phyloP scores from a whole-genome alignment of 2,888 invertebrate species.

The Oscheius myriophilus region DNA sequence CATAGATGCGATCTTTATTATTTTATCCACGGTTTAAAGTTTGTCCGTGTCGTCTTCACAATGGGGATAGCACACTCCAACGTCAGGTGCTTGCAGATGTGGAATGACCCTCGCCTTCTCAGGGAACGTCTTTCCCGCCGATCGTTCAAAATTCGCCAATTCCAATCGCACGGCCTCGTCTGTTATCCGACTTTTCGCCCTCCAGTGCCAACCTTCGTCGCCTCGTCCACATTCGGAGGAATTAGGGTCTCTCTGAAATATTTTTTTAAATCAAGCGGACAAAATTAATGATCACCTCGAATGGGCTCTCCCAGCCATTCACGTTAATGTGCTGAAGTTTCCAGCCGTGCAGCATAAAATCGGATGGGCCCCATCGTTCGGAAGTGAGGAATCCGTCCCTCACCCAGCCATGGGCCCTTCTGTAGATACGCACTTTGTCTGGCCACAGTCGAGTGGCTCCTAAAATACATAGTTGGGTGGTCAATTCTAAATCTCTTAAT shows the following conservation, averaged over 20 bases:
- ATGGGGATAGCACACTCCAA: conserved; percentile 57
- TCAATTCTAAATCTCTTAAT: background rate
- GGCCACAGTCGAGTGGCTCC: conserved; percentile 58
- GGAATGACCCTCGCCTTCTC: conserved; percentile 49
- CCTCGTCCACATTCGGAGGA: conserved; percentile 37
- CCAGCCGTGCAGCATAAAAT: conserved; percentile 67
- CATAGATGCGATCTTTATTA: too few relatives aligned
- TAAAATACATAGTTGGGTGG: background rate
- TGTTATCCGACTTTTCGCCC: conserved; percentile 34
- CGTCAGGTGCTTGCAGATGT: conserved; percentile 48
- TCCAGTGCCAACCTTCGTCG: conserved; percentile 40
- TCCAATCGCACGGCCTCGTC: conserved; percentile 22
- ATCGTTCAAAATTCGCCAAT: conserved; percentile 44
- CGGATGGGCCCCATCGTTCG: conserved; percentile 45
- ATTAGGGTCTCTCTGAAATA: conserved; percentile 43
- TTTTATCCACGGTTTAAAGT: too few relatives aligned
- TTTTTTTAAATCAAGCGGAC: background rate
- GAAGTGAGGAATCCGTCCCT: conserved; percentile 58
- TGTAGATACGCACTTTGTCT: conserved; percentile 58
- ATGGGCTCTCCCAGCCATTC: conserved; percentile 56
- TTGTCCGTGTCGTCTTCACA: conserved; percentile 43
- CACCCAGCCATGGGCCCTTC: conserved; percentile 60
- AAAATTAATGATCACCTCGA: conserved; percentile 34
- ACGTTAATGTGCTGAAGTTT: conserved; percentile 49
- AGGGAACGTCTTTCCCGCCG: conserved; percentile 48